Evolutionary conservation across 2,888 invertebrate genomes (phyloP), one percentile per base, ranked within the genome.

Genomic region (Dolichopus griseipennis): DNA sequence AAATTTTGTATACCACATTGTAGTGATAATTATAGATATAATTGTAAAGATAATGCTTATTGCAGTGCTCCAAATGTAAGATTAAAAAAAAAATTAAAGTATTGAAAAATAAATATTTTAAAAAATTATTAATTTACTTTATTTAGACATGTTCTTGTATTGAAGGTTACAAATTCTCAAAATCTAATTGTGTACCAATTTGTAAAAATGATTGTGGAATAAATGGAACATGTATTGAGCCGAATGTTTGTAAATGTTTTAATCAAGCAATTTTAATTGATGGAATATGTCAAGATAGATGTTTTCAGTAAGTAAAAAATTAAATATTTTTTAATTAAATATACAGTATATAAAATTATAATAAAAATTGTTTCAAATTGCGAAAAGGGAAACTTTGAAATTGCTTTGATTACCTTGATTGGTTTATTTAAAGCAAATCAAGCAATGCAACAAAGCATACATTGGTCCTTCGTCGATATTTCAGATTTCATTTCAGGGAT

Each of bases 1-100:
- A 84, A 84, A 72, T 87, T 83, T 74, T 90, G 90, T 73, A 74
- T 84, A 0, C 88, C 90, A 0, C 78, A 80, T 27, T 90, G 90
- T 74, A 20, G 34, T 37, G 74, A 77, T 65, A 79, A 80, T 27
- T 27, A 27, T 27, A 69, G 71, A 8, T 68, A 64, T 0, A 78
- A 70, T 52, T 52, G 52, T 52, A 15, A 52, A 18, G 9, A 9
- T 6, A 67, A 79, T 20, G 12, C 9, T 12, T 75, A 70, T 12
- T 81, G 80, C 65, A 67, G 77, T 0, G 68, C 72, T 6, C 79
- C 78, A 1, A 74, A 76, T 27, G 69, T 52, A 52, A 52, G 7
- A 6, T 52, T 15, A 6, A 41, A 41, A 41, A 12, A 15, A 41
- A 41, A 41, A 41, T 5, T 6, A 41, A 12, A 41, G 8, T 7